Conservation (phyloP, 2,113 vertebrate species). For the Syngnathus typhle region DNA sequence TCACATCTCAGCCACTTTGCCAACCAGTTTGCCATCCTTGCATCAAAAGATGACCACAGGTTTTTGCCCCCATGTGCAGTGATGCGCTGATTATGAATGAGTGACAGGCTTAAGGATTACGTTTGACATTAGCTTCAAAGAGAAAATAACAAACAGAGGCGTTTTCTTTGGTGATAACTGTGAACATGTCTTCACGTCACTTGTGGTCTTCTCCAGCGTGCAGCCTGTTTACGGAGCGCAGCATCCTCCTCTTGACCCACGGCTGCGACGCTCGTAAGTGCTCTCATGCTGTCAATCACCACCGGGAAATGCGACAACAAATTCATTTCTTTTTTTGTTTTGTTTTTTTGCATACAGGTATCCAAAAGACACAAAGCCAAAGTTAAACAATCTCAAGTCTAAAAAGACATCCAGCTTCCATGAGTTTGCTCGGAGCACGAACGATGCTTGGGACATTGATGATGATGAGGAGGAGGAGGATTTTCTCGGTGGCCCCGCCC, state of each 20-base stretch:
- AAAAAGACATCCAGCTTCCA: conserved; percentile 92
- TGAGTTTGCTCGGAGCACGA: conserved; percentile 90
- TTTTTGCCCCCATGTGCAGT: conserved; percentile 7
- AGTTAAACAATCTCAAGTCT: conserved; percentile 74
- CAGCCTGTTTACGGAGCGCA: conserved; percentile 95
- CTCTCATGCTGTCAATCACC: neutral
- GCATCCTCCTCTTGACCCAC: conserved; percentile 88
- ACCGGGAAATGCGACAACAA: neutral
- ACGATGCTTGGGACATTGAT: conserved; percentile 92
- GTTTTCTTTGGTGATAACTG: conserved; percentile 10
- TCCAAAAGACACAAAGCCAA: conserved; percentile 81
- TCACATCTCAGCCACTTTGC: conserved; percentile 26
- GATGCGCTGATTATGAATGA: neutral
- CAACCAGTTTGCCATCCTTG: neutral
- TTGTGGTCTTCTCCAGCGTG: conserved; percentile 72
- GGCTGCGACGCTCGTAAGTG: conserved; percentile 85
- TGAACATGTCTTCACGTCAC: conserved; percentile 12
- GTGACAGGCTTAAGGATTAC: neutral
- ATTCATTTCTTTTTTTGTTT: neutral
- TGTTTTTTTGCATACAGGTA: conserved; percentile 64
- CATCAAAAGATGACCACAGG: neutral
- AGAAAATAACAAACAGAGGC: too few species aligned
- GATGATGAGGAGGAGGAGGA: conserved; percentile 81
- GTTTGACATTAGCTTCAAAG: neutral
- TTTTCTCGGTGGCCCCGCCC: conserved; percentile 35